Conservation (phyloP, 2,113 vertebrate genomes). For the Amia ocellicauda region DNA sequence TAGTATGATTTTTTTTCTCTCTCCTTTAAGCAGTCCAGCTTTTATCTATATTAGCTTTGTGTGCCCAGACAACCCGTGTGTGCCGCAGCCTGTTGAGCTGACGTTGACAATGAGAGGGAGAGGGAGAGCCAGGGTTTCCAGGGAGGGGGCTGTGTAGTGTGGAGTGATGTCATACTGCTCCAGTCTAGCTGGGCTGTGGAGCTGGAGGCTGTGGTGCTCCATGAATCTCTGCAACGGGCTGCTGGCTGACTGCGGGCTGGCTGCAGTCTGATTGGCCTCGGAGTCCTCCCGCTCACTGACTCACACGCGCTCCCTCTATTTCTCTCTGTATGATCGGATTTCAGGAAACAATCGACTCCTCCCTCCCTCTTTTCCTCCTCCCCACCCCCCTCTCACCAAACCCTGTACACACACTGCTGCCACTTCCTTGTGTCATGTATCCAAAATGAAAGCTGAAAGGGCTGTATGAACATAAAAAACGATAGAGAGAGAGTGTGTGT, state of each 20-base stretch:
- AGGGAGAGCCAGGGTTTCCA: background rate
- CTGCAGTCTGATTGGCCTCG: constrained; percentile 15
- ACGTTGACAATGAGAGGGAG: background rate
- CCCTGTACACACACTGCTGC: constrained; percentile 24
- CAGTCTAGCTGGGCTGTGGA: constrained; percentile 5
- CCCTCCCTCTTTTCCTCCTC: constrained; percentile 2
- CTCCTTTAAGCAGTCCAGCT: background rate
- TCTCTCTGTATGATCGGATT: constrained; percentile 38
- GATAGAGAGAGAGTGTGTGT: constrained; percentile 22
- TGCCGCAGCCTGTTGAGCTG: background rate
- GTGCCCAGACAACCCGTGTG: constrained; percentile 4
- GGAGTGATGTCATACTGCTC: constrained; percentile 38
- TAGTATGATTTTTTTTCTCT: too few relatives aligned
- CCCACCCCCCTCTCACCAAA: constrained; percentile 26
- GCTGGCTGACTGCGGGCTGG: constrained; percentile 27
- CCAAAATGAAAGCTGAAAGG: constrained; percentile 27
- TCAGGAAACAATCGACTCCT: constrained; percentile 36
- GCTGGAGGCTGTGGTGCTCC: constrained; percentile 13
- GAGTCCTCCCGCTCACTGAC: background rate
- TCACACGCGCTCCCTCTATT: constrained; percentile 6
- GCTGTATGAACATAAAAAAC: too few relatives aligned
- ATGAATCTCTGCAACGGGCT: constrained; percentile 23
- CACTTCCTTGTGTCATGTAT: constrained; percentile 21
- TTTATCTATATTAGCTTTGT: background rate
- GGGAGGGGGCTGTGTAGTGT: background rate